phyloP scores from a whole-genome alignment of 2,797 vertebrate species.

The Orestias chungarensis region DNA sequence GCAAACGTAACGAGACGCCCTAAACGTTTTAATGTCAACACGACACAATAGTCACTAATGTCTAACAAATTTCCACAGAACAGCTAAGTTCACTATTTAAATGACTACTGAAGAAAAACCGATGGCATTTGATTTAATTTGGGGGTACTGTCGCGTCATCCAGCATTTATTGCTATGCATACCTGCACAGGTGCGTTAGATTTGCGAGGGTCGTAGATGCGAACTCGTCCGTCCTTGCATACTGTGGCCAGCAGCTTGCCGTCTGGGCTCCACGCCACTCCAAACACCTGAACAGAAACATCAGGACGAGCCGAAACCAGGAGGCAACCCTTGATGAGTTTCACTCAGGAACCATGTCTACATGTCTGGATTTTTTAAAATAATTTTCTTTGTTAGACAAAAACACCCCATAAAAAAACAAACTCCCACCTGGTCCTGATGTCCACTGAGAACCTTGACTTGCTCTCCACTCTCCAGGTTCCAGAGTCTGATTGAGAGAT shows the following conservation, averaged over 20 bases:
- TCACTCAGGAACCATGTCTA: not conserved
- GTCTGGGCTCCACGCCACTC: constrained; percentile 90
- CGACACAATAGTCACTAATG: not conserved
- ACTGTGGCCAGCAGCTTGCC: constrained; percentile 89
- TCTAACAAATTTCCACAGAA: not conserved
- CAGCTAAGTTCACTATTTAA: not conserved
- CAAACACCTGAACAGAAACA: constrained; percentile 84
- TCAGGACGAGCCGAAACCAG: not conserved
- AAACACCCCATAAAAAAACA: too few relatives aligned
- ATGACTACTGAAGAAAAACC: too few relatives aligned
- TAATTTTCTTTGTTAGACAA: not conserved
- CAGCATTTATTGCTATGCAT: constrained; percentile 1
- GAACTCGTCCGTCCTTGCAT: constrained; percentile 89
- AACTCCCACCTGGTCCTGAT: constrained; percentile 90
- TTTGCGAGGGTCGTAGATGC: constrained; percentile 88
- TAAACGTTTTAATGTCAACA: not conserved
- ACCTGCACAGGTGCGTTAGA: constrained; percentile 85
- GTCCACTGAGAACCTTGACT: constrained; percentile 84
- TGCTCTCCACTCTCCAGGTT: constrained; percentile 77
- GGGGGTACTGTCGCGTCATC: not conserved
- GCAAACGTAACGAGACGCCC: not conserved
- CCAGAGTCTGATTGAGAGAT: constrained; percentile 90
- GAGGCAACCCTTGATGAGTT: not conserved
- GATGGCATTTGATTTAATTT: not conserved
- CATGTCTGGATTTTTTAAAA: not conserved